Conservation (phyloP, 1,140 invertebrate genomes). For the Drosophila tristis region DNA sequence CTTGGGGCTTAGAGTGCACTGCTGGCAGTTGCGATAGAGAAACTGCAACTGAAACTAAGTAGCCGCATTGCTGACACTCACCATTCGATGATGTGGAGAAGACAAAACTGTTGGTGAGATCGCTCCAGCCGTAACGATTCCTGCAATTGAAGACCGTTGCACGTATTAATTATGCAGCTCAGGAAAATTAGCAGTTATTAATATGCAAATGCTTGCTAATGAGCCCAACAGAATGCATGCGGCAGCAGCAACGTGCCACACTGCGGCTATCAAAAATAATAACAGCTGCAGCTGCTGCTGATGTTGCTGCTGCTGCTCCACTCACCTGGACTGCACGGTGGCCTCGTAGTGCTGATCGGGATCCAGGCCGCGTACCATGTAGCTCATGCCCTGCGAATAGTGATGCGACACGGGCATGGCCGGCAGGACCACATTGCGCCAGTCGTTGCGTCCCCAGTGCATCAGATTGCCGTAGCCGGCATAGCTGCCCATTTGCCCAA, state of each 20-base stretch:
- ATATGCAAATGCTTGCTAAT: slow-evolving; percentile 64
- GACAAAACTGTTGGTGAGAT: slow-evolving; percentile 86
- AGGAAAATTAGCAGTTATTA: slow-evolving; percentile 52
- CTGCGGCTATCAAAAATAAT: slow-evolving; percentile 31
- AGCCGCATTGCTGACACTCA: slow-evolving; percentile 61
- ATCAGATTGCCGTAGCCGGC: slow-evolving; percentile 80
- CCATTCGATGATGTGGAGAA: slow-evolving; percentile 85
- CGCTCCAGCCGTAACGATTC: slow-evolving; percentile 88
- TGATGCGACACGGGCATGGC: slow-evolving; percentile 84
- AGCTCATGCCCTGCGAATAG: slow-evolving; percentile 86
- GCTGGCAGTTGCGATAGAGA: neutral
- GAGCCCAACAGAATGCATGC: slow-evolving; percentile 17
- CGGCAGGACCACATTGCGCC: slow-evolving; percentile 87
- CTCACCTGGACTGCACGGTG: slow-evolving; percentile 86
- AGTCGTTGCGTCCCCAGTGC: slow-evolving; percentile 85
- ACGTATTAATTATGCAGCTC: slow-evolving; percentile 51
- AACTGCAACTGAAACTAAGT: too few relatives aligned
- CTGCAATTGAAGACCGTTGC: slow-evolving; percentile 55
- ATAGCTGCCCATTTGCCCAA: slow-evolving; percentile 56
- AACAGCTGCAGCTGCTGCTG: too few relatives aligned
- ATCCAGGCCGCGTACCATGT: slow-evolving; percentile 86
- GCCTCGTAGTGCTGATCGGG: slow-evolving; percentile 87
- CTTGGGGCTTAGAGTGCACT: neutral
- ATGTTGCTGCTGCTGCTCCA: neutral
- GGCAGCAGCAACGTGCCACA: neutral